Evolutionary conservation across 1,140 invertebrate genomes (phyloP).

Genomic region (Hylaeus anthracinus): DNA sequence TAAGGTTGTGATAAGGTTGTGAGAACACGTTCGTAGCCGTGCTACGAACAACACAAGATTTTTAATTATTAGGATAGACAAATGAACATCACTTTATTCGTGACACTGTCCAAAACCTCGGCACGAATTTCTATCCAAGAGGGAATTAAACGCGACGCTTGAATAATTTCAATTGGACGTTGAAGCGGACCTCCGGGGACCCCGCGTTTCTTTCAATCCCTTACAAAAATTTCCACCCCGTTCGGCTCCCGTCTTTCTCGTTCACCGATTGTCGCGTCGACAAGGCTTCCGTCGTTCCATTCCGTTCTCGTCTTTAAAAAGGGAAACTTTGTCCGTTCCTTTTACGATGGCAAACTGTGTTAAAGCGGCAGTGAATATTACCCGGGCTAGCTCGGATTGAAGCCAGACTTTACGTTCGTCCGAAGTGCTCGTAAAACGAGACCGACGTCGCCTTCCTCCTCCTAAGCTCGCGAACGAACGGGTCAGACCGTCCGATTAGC

Average conservation of each 20-base stretch:
- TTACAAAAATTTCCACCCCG: not conserved
- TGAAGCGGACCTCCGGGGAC: not conserved
- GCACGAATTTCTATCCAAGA: conserved; percentile 53
- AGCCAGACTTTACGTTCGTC: conserved; percentile 14
- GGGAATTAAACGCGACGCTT: conserved; percentile 18
- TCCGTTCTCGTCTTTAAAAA: not conserved
- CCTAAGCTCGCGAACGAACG: not conserved
- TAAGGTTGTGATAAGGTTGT: conserved; percentile 82
- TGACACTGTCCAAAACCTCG: conserved; percentile 51
- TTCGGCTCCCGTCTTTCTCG: no score
- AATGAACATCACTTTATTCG: conserved; percentile 58
- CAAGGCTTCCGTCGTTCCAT: not conserved
- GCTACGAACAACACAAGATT: conserved; percentile 73
- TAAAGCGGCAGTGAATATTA: conserved; percentile 9
- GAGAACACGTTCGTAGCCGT: conserved; percentile 77
- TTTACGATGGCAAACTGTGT: not conserved
- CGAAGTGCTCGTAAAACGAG: conserved; percentile 19
- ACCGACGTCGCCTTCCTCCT: no score
- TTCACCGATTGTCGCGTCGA: not conserved
- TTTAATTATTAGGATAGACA: conserved; percentile 67
- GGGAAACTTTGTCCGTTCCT: not conserved
- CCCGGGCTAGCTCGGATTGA: not conserved
- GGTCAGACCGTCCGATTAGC: not conserved
- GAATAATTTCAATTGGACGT: conserved; percentile 37
- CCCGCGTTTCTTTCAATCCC: conserved; percentile 9